Evolutionary conservation across 2,797 vertebrate genomes (phyloP), one percentile per base, ranked within the genome.

Genomic region (Neosilurus mollespiculum): DNA sequence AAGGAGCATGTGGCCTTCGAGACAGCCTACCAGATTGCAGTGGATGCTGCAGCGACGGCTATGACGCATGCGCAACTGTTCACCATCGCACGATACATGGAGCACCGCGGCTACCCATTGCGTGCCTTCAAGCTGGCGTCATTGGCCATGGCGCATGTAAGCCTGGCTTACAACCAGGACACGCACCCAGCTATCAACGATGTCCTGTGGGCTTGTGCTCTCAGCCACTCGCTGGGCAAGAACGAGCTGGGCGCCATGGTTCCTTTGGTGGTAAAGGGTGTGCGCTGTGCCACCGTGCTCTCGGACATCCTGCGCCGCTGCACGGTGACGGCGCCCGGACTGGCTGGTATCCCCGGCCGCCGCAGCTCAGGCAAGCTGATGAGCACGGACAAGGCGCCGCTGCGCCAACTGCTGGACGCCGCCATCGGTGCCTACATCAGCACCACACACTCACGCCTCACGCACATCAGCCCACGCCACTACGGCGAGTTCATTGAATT

Each of bases 131-230:
- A 99, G 92, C 90, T 99, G 93, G 97, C 98, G 62, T 98, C 97
- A 0, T 92, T 99, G 67, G 98, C 98, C 92, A 99, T 99, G 98
- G 97, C 96, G 0, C 98, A 99, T 91, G 97, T 99, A 76, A 99
- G 98, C 94, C 94, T 99, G 90, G 98, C 97, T 56, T 99, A 99
- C 93, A 99, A 99, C 95, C 98, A 99, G 95, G 98, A 99, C 93
- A 99, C 98, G 0, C 98, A 99, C 91, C 97, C 98, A 0, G 98
- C 98, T 89, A 99, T 99, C 92, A 99, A 99, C 0, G 98, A 99
- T 12, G 98, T 99, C 89, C 96, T 99, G 43, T 99, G 98, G 97
- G 98, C 97, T 15, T 99, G 98, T 9, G 97, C 98, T 2, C 95
- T 99, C 89, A 99, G 98, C 93, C 98, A 99, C 93, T 99, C 98